Evolutionary conservation across 1,140 invertebrate genomes (phyloP), one percentile per base, ranked within the genome.

Genomic region (Temnothorax curvispinosus): DNA sequence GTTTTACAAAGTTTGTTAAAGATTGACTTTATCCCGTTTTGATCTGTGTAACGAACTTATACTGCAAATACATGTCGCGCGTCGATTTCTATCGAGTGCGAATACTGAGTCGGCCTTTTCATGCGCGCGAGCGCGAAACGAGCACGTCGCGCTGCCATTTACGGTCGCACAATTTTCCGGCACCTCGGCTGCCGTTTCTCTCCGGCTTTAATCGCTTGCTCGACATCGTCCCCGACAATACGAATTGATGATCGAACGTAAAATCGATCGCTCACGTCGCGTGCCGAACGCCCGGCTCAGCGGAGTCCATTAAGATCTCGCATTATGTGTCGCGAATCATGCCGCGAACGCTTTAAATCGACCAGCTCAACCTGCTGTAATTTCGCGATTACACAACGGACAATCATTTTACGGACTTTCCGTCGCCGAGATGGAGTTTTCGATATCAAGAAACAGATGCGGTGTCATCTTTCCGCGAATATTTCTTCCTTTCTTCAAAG

Each of bases 201-300:
- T 41, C 44, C 69, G 21, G 69, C 54, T 84, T 84, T 84, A 84
- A 84, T 84, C 80, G 80, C 80, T 84, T 84, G 80, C 69, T 75
- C 80, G 80, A 82, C 80, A 74, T 74, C 69, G 80, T 84, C 35
- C 50, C 50, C 54, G 69, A 84, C 69, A 84, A 84, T 84, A 84
- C 69, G 80, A 84, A 84, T 75, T 84, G 80, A 84, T 84, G 80
- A 84, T 82, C 69, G 80, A 82, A 82, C 54, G 54, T 82, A 82
- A 74, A 82, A 82, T 82, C 69, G 67, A 82, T 82, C 80, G 80
- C 27, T 74, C 54, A 74, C 80, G 41, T 74, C 69, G 69, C 69
- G 69, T 84, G 54, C 69, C 69, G 69, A 84, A 82, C 7, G 54
- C 52, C 47, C 13, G 21, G 18, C 41, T 82, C 80, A 75, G 41